Evolutionary conservation across 1,140 invertebrate species (phyloP), one percentile per base, ranked within the genome.

Genomic region (Drosophila suzukii): DNA sequence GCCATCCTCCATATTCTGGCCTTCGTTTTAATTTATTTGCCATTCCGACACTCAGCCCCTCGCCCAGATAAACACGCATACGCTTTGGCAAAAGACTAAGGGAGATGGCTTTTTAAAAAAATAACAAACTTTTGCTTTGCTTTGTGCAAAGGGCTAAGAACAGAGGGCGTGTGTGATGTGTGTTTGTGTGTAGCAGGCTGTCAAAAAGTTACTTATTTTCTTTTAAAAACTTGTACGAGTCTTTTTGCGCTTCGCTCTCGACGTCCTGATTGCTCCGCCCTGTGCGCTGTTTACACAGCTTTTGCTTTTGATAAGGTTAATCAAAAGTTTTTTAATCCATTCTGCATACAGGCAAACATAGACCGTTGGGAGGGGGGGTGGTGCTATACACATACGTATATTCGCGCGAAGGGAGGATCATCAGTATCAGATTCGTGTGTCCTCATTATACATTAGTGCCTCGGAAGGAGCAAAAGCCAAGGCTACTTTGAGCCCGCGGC

Each of bases 261-360:
- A 50, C 60, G 65, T 72, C 65, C 76, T 86, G 83, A 86, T 86
- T 86, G 83, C 83, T 73, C 62, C 51, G 79, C 67, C 75, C 74
- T 85, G 53, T 88, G 61, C 57, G 76, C 68, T 91, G 82, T 91
- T 89, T 88, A 89, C 86, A 82, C 76, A 83, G 72, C 83, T 78
- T 89, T 89, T 84, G 84, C 76, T 84, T 91, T 91, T 91, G 89
- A 91, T 91, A 91, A 91, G 88, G 89, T 91, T 91, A 91, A 91
- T 91, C 84, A 91, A 91, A 91, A 89, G 89, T 84, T 78, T 91
- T 91, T 91, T 91, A 91, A 91, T 91, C 88, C 88, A 91, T 90
- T 91, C 88, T 81, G 79, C 86, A 88, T 86, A 89, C 83, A 89
- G 50, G 70, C 82, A 86, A 78, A 85, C 84, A 89, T 80, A 88